A percentile compares a stretch with the other conserved stretches of the same genome.
Evolutionary conservation across 2,113 vertebrate genomes (phyloP).

Genomic region (Prietella phreatophila): DNA sequence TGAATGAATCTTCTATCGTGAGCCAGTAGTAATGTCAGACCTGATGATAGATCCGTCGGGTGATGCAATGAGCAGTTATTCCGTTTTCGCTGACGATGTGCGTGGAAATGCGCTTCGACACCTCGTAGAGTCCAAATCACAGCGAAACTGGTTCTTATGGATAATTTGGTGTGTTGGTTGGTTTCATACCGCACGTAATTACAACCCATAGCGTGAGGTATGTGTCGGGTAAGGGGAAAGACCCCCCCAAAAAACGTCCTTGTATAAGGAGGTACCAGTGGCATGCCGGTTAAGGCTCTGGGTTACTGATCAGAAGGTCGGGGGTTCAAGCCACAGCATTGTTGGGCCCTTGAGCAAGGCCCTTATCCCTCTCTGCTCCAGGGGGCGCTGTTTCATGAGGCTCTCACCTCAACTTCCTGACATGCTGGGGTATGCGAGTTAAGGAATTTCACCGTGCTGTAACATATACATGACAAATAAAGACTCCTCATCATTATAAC

Average conservation of each 20-base stretch:
- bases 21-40: neutral
- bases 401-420: too few species aligned
- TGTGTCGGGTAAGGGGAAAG: neutral
- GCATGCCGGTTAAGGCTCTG: too few species aligned
- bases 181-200: neutral
- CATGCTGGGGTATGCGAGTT: too few species aligned
- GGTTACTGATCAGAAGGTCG: too few species aligned
- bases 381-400: too few species aligned
- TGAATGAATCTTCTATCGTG: neutral
- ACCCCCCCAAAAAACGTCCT: neutral
- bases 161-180: neutral
- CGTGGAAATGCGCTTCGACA: neutral
- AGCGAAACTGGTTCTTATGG: neutral
- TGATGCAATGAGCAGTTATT: neutral
- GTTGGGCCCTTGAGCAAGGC: too few species aligned
- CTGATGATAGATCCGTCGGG: neutral
- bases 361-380: too few species aligned
- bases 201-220: neutral
- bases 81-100: neutral
- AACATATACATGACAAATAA: too few species aligned
- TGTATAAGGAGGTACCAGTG: neutral
- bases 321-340: too few species aligned
- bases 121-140: neutral
- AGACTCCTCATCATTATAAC: too few species aligned
- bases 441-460: too few species aligned